Percentiles rank a stretch among this genome's conserved stretches.
Evolutionary conservation across 2,888 invertebrate species (phyloP).

Genomic region (Orgyia antiqua): DNA sequence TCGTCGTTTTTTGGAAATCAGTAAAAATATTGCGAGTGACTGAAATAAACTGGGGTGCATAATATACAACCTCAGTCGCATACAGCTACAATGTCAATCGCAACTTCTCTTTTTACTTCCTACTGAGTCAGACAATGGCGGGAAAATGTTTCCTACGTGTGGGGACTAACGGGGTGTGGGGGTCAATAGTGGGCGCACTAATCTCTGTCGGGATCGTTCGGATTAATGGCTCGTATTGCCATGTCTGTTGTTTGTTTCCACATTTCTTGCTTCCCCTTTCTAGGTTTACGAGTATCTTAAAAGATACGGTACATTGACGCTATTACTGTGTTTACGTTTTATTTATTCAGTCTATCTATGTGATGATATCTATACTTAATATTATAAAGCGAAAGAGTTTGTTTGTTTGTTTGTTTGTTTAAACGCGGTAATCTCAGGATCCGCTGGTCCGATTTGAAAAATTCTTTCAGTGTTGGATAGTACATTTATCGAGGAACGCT

Average conservation of each 20-base stretch:
- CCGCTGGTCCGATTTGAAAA: no score
- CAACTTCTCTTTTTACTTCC: conserved; percentile 60
- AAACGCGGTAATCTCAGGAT: no score
- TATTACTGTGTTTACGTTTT: conserved; percentile 29
- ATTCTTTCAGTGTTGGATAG: no score
- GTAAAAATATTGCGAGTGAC: conserved; percentile 25
- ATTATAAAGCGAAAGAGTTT: no score
- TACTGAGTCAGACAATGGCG: conserved; percentile 64
- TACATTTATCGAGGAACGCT: no score
- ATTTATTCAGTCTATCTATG: no score
- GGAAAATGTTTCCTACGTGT: conserved; percentile 68
- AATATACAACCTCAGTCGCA: conserved; percentile 23
- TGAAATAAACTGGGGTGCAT: conserved; percentile 14
- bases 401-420: no score
- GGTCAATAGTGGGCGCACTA: conserved; percentile 66
- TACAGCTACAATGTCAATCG: conserved; percentile 62
- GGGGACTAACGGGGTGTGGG: conserved; percentile 48
- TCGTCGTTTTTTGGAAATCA: no score
- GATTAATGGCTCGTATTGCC: conserved; percentile 73
- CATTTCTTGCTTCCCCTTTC: conserved; percentile 53
- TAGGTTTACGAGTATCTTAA: conserved; percentile 53
- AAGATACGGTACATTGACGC: conserved; percentile 31
- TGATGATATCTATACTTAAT: no score
- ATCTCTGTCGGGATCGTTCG: conserved; percentile 69
- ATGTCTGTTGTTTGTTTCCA: conserved; percentile 65